A percentile compares a stretch with the other conserved stretches of the same genome.
phyloP scores from a whole-genome alignment of 2,888 invertebrate species.

The Andrena marginata region DNA sequence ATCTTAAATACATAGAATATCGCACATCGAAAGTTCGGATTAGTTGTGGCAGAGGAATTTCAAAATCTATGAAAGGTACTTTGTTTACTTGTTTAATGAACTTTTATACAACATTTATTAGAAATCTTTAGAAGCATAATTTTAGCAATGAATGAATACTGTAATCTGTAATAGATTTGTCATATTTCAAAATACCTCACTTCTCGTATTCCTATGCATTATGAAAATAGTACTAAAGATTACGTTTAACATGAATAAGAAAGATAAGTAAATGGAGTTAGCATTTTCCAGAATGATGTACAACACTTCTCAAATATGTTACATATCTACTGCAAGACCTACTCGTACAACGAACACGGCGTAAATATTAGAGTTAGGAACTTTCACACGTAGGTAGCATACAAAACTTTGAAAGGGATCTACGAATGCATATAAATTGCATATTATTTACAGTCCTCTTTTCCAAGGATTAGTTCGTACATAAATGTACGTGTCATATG shows the following conservation, averaged over 20 bases:
- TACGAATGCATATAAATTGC: constrained; percentile 34
- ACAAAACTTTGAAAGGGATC: constrained; percentile 36
- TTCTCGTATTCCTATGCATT: constrained; percentile 34
- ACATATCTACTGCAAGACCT: constrained; percentile 26
- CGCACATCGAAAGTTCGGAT: constrained; percentile 27
- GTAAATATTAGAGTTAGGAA: constrained; percentile 62
- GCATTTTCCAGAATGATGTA: constrained; percentile 37
- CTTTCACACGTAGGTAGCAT: constrained; percentile 48
- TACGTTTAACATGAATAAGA: constrained; percentile 37
- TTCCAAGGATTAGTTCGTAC: constrained; percentile 35
- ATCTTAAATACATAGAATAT: constrained; percentile 36
- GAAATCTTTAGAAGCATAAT: constrained; percentile 12
- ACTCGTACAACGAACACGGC: constrained; percentile 47
- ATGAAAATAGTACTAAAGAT: constrained; percentile 47
- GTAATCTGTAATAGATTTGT: constrained; percentile 1
- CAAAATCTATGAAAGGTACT: constrained; percentile 5
- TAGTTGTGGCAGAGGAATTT: constrained; percentile 17
- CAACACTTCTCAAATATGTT: constrained; percentile 27
- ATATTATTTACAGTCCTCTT: constrained; percentile 53
- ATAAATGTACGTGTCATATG: constrained; percentile 21
- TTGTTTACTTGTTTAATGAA: constrained; percentile 10
- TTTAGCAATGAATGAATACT: constrained; percentile 20
- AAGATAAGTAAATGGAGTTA: constrained; percentile 40
- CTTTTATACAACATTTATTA: constrained; percentile 17
- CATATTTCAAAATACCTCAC: constrained; percentile 10